Base-by-base conservation (phyloP, 2,888 invertebrate genomes). In the Epinotia bilunana region DNA sequence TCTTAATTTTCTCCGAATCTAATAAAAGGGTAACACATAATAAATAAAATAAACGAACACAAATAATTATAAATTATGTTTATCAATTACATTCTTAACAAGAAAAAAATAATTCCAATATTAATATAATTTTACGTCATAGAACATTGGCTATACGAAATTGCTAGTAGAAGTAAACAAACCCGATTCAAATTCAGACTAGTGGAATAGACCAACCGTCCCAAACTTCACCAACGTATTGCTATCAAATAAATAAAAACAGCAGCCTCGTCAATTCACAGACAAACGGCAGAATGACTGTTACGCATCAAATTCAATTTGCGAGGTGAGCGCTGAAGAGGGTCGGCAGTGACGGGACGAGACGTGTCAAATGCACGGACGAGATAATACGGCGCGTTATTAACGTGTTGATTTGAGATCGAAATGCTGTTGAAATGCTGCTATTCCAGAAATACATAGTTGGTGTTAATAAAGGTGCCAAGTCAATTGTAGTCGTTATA, bases 291-390 rank as follows among this genome's bases (percentile, higher is more conserved):
- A 86, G 84, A 85, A 87, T 86, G 88, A 88, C 83, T 87, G 88
- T 89, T 90, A 87, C 89, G 88, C 90, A 91, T 93, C 91, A 91
- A 93, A 93, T 93, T 93, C 91, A 93, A 93, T 93, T 93, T 92
- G 90, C 85, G 87, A 89, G 88, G 89, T 87, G 91, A 85, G 87
- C 87, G 91, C 90, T 91, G 92, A 92, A 88, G 90, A 91, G 90
- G 92, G 92, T 91, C 86, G 84, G 65, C 18, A 28, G 68, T 20
- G 69, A 63, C 63, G 61, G 60, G 68, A 57, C 28, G 43, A n/a
- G 65, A 72, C 61, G 69, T 53, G 67, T 72, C 68, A 49, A 23
- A 69, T 60, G 64, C 62, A 69, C 60, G 58, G 65, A 39, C 65
- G 60, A 9, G 20, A 53, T 62, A 62, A 70, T 43, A 33, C 49